Base-by-base conservation (phyloP, 2,888 invertebrate genomes). In the Drosophila algonquin region DNA sequence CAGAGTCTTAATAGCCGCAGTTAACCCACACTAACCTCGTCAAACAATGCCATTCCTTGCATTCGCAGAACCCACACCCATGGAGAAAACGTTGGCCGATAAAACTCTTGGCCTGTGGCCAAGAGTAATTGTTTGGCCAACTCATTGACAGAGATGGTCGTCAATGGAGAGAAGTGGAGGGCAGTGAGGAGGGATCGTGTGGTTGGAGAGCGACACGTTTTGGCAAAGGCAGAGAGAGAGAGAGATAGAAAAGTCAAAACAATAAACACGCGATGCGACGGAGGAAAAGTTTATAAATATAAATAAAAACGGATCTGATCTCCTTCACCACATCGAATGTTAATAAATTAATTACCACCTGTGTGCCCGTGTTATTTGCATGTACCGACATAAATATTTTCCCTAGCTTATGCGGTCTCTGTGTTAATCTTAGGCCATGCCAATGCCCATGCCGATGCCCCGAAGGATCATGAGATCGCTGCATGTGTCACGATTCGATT, bases 61-160 rank as follows among this genome's bases (percentile, higher is more conserved):
- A 61, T 50, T 60, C 52, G 68, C 40, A n/a, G n/a, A 35, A 24
- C 2, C n/a, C 0, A 8, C 21, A 7, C 14, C 40, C 40, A 40
- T 40, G 40, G 14, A 40, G 63, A 45, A 56, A 56, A 57, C 21
- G 2, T 21, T n/a, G 57, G 54, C 64, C 21, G 21, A 24, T 5
- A 12, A 35, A 53, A 62, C 59, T 48, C 53, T 73, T 71, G 72
- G 72, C 64, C 14, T 10, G 57, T 65, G 75, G 79, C 83, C 69
- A 77, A 75, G 16, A 59, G 71, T 55, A 69, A 79, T 56, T 80
- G 67, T 79, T 79, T 73, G 21, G 16, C 40, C 57, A 62, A 47
- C 69, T 60, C 59, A 76, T 72, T 77, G 80, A 76, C 76, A 54
- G 52, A 16, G n/a, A n/a, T 45, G 16, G 44, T n/a, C 9, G 50